Conservation (phyloP, 2,797 vertebrate genomes). For the Xenentodon cancila region DNA sequence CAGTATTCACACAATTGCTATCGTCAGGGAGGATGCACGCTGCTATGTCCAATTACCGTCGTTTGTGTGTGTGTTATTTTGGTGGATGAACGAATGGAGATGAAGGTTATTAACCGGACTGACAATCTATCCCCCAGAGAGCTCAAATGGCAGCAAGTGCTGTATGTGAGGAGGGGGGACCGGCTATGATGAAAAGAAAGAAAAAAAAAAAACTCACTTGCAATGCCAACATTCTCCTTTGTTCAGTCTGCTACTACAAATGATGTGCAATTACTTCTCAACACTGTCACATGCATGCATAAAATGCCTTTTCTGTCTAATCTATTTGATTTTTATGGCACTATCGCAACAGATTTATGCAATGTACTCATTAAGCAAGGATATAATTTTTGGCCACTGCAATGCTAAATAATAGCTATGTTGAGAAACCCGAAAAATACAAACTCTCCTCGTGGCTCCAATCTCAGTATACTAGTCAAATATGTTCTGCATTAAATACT, state of each 20-base stretch:
- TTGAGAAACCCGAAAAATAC: not conserved
- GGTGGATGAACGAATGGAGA: constrained; percentile 46
- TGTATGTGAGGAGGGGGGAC: constrained; percentile 51
- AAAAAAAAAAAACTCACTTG: not conserved
- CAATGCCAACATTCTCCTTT: constrained; percentile 23
- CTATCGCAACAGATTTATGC: constrained; percentile 7
- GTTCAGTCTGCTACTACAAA: constrained; percentile 43
- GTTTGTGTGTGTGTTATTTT: constrained; percentile 44
- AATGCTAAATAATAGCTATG: not conserved
- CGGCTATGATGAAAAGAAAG: constrained; percentile 16
- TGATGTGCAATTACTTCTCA: constrained; percentile 61
- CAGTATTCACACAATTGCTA: constrained; percentile 7
- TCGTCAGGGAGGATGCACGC: constrained; percentile 8
- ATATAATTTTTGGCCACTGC: constrained; percentile 16
- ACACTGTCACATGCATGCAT: constrained; percentile 47
- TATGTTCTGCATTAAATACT: not conserved
- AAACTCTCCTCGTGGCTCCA: constrained; percentile 1
- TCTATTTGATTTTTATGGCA: constrained; percentile 31
- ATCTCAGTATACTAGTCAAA: not conserved
- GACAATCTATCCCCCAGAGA: constrained; percentile 38
- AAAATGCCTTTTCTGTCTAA: constrained; percentile 31
- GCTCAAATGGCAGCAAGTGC: constrained; percentile 23
- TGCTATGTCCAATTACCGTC: constrained; percentile 57
- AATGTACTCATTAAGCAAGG: constrained; percentile 32
- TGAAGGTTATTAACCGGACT: constrained; percentile 56